A percentile compares a stretch with the other conserved stretches of the same genome.
These are phyloP conservation scores for Balanococcus diminutus DNA, from an alignment of 2,888 invertebrate genomes.

Conservation along the genomic window DNA sequence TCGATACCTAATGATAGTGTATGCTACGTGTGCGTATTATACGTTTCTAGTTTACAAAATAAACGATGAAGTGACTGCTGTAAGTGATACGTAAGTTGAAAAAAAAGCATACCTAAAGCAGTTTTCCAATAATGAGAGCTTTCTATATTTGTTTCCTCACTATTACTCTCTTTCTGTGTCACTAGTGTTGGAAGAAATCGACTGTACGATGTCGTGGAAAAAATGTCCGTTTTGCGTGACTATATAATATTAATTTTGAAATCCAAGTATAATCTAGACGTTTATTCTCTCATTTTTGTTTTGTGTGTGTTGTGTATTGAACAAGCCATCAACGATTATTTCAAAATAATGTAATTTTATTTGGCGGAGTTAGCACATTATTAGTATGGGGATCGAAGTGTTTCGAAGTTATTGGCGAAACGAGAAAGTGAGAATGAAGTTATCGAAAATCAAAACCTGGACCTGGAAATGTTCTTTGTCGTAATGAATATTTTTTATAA, in stretches of 20 bases:
- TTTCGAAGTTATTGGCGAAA: neutral
- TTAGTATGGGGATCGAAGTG: neutral
- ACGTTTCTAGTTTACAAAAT: neutral
- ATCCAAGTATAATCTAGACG: constrained; percentile 12
- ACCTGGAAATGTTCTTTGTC: too few relatives aligned
- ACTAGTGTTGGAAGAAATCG: constrained; percentile 11
- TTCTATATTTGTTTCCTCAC: neutral
- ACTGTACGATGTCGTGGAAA: neutral
- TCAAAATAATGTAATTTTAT: neutral
- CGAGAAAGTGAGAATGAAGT: too few relatives aligned
- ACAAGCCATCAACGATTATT: constrained; percentile 18
- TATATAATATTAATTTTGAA: neutral
- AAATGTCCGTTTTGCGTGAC: constrained; percentile 18
- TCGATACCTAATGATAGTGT: neutral
- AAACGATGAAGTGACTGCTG: neutral
- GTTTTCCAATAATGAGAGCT: neutral
- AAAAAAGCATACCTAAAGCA: neutral
- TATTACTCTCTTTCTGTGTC: neutral
- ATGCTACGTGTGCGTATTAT: neutral
- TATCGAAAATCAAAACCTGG: too few relatives aligned
- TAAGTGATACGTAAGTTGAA: neutral
- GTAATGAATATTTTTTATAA: too few relatives aligned
- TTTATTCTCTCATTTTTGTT: constrained; percentile 22
- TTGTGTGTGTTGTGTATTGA: too few relatives aligned
- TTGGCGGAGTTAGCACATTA: constrained; percentile 20